A percentile compares a stretch with the other conserved stretches of the same genome.
Evolutionary conservation across 2,888 invertebrate species (phyloP).

Genomic region (Hirtodrosophila histrioides): DNA sequence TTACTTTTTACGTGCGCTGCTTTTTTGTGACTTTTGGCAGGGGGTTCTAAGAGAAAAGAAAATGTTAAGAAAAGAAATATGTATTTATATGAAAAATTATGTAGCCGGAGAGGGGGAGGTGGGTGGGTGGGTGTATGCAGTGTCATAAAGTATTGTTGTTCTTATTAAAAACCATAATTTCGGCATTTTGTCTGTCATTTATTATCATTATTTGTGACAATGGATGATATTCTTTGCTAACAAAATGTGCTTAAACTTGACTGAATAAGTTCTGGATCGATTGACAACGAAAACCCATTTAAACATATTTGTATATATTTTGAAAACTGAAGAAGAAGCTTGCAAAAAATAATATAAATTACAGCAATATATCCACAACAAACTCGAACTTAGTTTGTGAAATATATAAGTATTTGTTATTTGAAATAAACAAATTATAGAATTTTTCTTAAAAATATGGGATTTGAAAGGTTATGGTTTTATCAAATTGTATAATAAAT

Average conservation of each 20-base stretch:
- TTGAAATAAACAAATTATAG: too few relatives aligned
- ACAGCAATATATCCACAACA: too few relatives aligned
- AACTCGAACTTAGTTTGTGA: too few relatives aligned
- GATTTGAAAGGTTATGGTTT: too few relatives aligned
- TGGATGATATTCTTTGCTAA: conserved; percentile 10
- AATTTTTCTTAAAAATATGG: too few relatives aligned
- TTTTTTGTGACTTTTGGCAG: conserved; percentile 31
- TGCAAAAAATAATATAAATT: too few relatives aligned
- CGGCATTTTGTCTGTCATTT: conserved; percentile 74
- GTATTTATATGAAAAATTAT: conserved; percentile 35
- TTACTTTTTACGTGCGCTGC: conserved; percentile 62
- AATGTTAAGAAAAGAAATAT: conserved; percentile 25
- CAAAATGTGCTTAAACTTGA: conserved; percentile 5
- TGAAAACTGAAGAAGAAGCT: too few relatives aligned
- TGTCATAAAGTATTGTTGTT: conserved; percentile 65
- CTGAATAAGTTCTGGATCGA: conserved; percentile 8
- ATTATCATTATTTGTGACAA: conserved; percentile 73
- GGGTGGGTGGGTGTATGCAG: conserved; percentile 10
- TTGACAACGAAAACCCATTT: background rate
- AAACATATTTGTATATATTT: too few relatives aligned
- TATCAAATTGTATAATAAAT: too few relatives aligned
- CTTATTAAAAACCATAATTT: conserved; percentile 76
- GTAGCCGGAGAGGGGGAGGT: background rate
- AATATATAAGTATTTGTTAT: too few relatives aligned
- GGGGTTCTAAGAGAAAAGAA: conserved; percentile 18